Conservation (phyloP, 1,140 invertebrate species). For the Heliothis virescens region DNA sequence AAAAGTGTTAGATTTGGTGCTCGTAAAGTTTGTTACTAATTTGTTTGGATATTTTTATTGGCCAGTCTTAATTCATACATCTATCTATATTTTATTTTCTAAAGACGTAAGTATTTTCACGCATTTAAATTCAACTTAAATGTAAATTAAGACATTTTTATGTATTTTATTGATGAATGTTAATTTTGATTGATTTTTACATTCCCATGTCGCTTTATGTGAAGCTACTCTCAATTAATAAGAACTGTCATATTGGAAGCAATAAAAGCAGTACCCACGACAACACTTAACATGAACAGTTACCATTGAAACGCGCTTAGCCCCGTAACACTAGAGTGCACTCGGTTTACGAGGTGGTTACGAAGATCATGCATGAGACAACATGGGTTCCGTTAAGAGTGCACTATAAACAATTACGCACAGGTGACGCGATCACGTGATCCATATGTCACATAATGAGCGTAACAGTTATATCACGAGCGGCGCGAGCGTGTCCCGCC, state of each 20-base stretch:
- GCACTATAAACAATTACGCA: slow-evolving; percentile 63
- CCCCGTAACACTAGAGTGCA: slow-evolving; percentile 30
- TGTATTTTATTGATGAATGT: not conserved
- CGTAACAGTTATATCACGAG: slow-evolving; percentile 76
- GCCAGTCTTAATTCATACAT: not conserved
- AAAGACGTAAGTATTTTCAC: not conserved
- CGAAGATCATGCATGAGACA: slow-evolving; percentile 44
- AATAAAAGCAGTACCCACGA: slow-evolving; percentile 11
- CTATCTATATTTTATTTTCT: not conserved
- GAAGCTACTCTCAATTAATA: too few species aligned
- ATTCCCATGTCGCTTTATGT: too few species aligned
- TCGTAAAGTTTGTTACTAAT: not conserved
- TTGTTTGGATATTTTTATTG: slow-evolving; percentile 28
- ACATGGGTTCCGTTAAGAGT: slow-evolving; percentile 46
- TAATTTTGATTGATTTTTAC: not conserved
- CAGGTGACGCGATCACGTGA: slow-evolving; percentile 72
- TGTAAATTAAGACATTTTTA: not conserved
- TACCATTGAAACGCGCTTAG: not conserved
- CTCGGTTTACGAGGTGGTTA: slow-evolving; percentile 11
- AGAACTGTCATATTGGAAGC: not conserved
- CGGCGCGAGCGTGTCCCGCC: not conserved
- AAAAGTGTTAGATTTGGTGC: slow-evolving; percentile 10
- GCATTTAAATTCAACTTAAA: not conserved
- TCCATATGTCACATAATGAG: slow-evolving; percentile 76
- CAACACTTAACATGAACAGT: not conserved